Conservation (phyloP, 2,888 invertebrate species). For the Ennomos fuscantarius region DNA sequence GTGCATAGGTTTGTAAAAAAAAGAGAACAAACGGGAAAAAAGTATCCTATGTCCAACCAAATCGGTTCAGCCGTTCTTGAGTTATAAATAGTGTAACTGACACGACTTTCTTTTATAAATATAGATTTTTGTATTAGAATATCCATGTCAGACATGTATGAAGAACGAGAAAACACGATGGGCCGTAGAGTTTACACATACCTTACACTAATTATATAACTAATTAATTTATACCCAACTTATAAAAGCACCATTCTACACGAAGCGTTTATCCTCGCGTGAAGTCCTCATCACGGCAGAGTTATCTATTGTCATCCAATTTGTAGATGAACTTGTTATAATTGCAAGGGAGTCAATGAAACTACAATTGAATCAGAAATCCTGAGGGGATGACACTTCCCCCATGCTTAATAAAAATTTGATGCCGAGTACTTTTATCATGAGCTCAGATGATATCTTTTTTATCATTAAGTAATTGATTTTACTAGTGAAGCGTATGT, state of each 20-base stretch:
- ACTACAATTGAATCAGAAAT: constrained; percentile 33
- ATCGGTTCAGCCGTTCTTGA: no score
- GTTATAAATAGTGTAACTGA: no score
- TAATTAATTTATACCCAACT: no score
- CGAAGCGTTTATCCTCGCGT: not conserved
- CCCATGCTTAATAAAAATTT: constrained; percentile 21
- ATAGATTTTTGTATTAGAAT: no score
- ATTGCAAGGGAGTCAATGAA: constrained; percentile 33
- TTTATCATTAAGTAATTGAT: constrained; percentile 1
- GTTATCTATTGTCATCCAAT: constrained; percentile 29
- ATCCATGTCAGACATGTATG: no score
- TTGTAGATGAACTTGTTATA: constrained; percentile 32
- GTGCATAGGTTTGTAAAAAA: no score
- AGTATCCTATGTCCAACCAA: no score
- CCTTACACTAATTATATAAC: no score
- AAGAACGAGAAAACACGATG: no score
- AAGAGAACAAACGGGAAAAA: no score
- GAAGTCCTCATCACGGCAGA: constrained; percentile 2
- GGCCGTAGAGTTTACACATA: no score
- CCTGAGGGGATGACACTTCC: constrained; percentile 32
- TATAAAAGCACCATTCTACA: not conserved
- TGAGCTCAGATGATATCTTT: constrained; percentile 10
- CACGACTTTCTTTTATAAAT: no score
- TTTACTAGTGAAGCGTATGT: constrained; percentile 23
- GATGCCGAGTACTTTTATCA: constrained; percentile 17